Percentiles rank a stretch among this genome's conserved stretches.
phyloP scores from a whole-genome alignment of 2,888 invertebrate species.

The Entomobrya proxima region DNA sequence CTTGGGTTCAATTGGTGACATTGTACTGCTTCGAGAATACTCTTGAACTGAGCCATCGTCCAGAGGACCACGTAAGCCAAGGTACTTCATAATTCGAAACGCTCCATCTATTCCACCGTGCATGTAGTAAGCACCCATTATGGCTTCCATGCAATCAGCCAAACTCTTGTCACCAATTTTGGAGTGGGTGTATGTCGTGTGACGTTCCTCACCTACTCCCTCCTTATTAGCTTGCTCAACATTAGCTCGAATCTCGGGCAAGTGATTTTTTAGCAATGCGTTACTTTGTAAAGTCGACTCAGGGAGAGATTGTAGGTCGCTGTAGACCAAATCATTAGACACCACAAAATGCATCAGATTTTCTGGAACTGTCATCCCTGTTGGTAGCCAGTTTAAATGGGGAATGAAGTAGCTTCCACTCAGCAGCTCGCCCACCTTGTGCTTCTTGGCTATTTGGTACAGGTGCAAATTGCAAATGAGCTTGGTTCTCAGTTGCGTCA shows the following conservation, averaged over 20 bases:
- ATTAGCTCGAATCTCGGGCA: not conserved
- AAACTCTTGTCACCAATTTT: slow-evolving; percentile 80
- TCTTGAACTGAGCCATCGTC: not conserved
- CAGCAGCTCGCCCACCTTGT: slow-evolving; percentile 72
- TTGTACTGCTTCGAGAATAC: slow-evolving; percentile 31
- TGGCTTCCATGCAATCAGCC: slow-evolving; percentile 91
- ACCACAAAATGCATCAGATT: not conserved
- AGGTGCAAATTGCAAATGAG: slow-evolving; percentile 91
- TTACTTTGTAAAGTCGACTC: not conserved
- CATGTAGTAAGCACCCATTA: slow-evolving; percentile 87
- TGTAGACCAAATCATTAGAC: not conserved
- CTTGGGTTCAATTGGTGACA: not conserved
- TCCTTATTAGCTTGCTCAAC: no score
- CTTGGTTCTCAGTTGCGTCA: slow-evolving; percentile 85
- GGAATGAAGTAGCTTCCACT: slow-evolving; percentile 81
- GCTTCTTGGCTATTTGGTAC: slow-evolving; percentile 83
- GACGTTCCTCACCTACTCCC: not conserved
- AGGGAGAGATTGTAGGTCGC: not conserved
- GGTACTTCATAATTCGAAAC: slow-evolving; percentile 82
- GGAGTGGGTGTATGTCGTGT: slow-evolving; percentile 61
- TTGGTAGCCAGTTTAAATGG: slow-evolving; percentile 86
- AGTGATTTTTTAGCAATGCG: not conserved
- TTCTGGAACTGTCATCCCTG: slow-evolving; percentile 83
- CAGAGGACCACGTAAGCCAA: slow-evolving; percentile 79
- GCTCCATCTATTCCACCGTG: slow-evolving; percentile 80